phyloP scores from a whole-genome alignment of 2,797 vertebrate genomes.

The Sebastes oblongus region DNA sequence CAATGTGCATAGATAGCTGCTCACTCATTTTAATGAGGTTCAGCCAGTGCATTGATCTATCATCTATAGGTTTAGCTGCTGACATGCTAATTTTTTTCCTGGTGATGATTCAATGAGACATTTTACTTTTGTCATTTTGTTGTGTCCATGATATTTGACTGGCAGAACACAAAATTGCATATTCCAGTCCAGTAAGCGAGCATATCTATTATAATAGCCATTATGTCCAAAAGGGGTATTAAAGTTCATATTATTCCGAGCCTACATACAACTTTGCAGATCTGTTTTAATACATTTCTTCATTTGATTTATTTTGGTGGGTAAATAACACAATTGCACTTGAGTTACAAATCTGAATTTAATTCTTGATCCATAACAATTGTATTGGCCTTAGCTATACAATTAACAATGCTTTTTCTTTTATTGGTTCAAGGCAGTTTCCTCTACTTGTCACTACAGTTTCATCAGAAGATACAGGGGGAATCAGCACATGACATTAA shows the following conservation, averaged over 20 bases:
- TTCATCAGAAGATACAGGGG: neutral
- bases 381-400: neutral
- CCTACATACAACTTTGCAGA: neutral
- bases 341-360: neutral
- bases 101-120: neutral
- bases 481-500: neutral
- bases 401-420: neutral
- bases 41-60: conserved; percentile 6
- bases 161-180: neutral
- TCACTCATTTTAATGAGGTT: conserved; percentile 46
- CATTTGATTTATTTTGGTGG: neutral
- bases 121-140: neutral
- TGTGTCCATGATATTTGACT: neutral
- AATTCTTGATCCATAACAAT: neutral
- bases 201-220: no score
- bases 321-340: neutral
- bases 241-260: neutral
- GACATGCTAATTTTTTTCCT: neutral
- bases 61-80: conserved; percentile 1
- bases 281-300: neutral
- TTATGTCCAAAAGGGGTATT: neutral
- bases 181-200: neutral
- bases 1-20: conserved; percentile 24
- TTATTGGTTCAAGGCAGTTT: neutral
- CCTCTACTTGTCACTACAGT: neutral